phyloP scores from a whole-genome alignment of 2,888 invertebrate species.

The Herminia tarsipennalis region DNA sequence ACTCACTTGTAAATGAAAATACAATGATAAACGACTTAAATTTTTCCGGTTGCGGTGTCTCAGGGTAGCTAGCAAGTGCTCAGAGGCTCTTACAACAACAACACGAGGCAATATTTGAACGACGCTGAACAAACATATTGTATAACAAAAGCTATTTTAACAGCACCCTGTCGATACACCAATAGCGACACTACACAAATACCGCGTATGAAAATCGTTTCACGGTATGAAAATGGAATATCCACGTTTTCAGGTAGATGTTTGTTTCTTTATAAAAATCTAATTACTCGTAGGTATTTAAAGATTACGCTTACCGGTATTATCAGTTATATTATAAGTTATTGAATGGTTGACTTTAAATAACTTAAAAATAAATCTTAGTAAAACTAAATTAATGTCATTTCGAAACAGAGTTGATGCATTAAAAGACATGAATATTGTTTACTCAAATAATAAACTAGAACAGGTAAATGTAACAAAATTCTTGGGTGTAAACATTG shows the following conservation, averaged over 20 bases:
- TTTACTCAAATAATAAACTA: too few relatives aligned
- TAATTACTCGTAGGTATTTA: too few relatives aligned
- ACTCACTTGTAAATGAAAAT: neutral
- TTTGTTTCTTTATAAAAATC: constrained; percentile 25
- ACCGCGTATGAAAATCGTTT: constrained; percentile 29
- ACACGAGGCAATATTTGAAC: constrained; percentile 60
- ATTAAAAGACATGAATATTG: too few relatives aligned
- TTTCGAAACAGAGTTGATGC: too few relatives aligned
- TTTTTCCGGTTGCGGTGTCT: constrained; percentile 43
- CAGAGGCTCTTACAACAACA: constrained; percentile 53
- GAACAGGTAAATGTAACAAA: too few relatives aligned
- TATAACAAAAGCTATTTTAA: constrained; percentile 51
- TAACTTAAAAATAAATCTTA: too few relatives aligned
- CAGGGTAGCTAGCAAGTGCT: constrained; percentile 30
- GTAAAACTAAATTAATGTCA: too few relatives aligned
- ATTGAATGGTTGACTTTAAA: too few relatives aligned
- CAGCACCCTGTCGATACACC: constrained; percentile 40
- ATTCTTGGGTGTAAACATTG: too few relatives aligned
- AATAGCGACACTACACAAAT: constrained; percentile 36
- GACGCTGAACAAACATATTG: constrained; percentile 50
- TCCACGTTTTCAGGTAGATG: constrained; percentile 4
- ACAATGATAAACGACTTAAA: constrained; percentile 33
- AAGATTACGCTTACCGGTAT: too few relatives aligned
- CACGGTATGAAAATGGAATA: constrained; percentile 12
- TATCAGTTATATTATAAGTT: too few relatives aligned